Evolutionary conservation across 2,113 vertebrate genomes (phyloP).

Genomic region (Ginglymostoma cirratum): DNA sequence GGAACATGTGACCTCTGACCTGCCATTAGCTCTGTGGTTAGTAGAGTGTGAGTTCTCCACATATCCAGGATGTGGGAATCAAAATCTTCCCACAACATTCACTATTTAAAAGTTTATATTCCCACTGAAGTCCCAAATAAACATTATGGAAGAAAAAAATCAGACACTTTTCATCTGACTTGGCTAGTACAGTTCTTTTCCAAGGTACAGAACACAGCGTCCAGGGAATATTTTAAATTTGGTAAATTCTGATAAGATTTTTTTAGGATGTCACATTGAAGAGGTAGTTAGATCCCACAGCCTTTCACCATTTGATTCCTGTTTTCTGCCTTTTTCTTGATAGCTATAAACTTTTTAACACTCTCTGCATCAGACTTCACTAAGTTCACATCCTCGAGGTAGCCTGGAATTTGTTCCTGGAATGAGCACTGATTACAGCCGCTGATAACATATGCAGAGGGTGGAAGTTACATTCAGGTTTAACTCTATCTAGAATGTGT

Average conservation of each 20-base stretch:
- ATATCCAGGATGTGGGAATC: slow-evolving; percentile 13
- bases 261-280: not conserved
- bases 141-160: not conserved
- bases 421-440: not conserved
- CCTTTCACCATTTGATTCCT: not conserved
- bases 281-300: not conserved
- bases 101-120: slow-evolving; percentile 15
- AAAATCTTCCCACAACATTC: not conserved
- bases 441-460: not conserved
- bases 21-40: not conserved
- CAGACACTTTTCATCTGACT: not conserved
- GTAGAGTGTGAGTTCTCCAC: not conserved
- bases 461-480: not conserved
- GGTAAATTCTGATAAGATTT: not conserved
- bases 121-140: not conserved
- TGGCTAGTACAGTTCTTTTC: not conserved
- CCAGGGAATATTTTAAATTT: not conserved
- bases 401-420: not conserved
- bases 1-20: not conserved
- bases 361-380: not conserved
- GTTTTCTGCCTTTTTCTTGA: not conserved
- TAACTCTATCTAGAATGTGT: not conserved
- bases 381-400: not conserved
- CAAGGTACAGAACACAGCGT: too few species aligned
- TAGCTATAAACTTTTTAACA: not conserved